Percentiles rank a stretch among this genome's conserved stretches.
Evolutionary conservation across 2,888 invertebrate genomes (phyloP).

Genomic region (Cosmia pyralina): DNA sequence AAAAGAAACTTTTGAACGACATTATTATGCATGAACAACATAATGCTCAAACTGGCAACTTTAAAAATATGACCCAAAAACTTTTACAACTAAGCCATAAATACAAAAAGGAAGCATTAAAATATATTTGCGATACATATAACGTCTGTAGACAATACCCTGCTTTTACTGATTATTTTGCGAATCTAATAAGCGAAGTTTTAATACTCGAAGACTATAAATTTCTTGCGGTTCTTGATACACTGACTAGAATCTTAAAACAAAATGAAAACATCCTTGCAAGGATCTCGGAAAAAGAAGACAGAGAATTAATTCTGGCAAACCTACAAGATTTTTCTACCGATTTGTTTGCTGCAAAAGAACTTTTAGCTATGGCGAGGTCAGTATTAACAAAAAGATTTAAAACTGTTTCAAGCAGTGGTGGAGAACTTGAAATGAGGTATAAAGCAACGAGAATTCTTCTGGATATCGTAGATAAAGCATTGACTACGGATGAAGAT

Average conservation of each 20-base stretch:
- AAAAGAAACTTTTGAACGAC: conserved; percentile 56
- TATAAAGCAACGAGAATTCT: conserved; percentile 70
- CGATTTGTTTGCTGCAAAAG: conserved; percentile 53
- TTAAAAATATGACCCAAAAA: conserved; percentile 28
- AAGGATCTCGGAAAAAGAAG: conserved; percentile 61
- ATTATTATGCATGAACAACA: conserved; percentile 35
- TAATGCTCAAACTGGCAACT: background rate
- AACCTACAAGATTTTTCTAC: conserved; percentile 35
- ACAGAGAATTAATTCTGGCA: conserved; percentile 49
- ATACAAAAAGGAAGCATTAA: conserved; percentile 66
- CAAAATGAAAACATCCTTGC: conserved; percentile 58
- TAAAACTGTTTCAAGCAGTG: conserved; percentile 55
- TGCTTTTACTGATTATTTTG: conserved; percentile 69
- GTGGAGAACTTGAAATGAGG: conserved; percentile 48
- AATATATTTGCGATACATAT: conserved; percentile 64
- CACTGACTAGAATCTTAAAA: conserved; percentile 43
- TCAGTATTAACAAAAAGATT: conserved; percentile 65
- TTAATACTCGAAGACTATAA: conserved; percentile 65
- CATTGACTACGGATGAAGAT: conserved; percentile 64
- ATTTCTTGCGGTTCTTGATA: conserved; percentile 54
- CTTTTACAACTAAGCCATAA: conserved; percentile 52
- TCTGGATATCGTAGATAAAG: conserved; percentile 74
- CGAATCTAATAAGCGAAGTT: conserved; percentile 67
- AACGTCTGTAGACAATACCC: conserved; percentile 71
- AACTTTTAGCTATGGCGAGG: conserved; percentile 54